These are phyloP conservation scores for Siphonodentalium dalli DNA, from an alignment of 2,888 invertebrate genomes.

Conservation along the genomic window DNA sequence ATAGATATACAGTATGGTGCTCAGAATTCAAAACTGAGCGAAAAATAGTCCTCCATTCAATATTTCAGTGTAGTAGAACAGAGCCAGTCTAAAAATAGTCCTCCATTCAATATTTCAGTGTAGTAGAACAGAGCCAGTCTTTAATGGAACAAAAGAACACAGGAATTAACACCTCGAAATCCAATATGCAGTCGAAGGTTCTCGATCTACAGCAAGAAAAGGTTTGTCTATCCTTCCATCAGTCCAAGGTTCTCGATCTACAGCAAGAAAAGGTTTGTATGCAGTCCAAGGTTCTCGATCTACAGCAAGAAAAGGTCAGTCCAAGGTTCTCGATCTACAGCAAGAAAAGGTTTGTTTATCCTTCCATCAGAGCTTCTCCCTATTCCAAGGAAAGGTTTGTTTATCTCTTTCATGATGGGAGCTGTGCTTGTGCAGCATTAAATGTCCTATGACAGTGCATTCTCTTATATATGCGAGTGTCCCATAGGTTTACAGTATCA, in stretches of 20 bases:
- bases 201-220: slow-evolving; percentile 62
- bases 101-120: too few relatives aligned
- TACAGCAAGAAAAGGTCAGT: slow-evolving; percentile 63
- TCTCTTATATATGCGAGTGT: too few relatives aligned
- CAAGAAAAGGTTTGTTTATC: slow-evolving; percentile 65
- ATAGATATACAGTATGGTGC: too few relatives aligned
- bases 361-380: background rate
- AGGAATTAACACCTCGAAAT: slow-evolving; percentile 52
- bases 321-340: slow-evolving; percentile 56
- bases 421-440: too few relatives aligned
- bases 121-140: slow-evolving; percentile 61
- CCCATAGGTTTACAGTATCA: too few relatives aligned
- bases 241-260: slow-evolving; percentile 53
- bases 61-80: slow-evolving; percentile 58
- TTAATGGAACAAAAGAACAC: slow-evolving; percentile 62
- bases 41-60: too few relatives aligned
- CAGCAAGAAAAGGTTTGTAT: slow-evolving; percentile 65
- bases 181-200: slow-evolving; percentile 55
- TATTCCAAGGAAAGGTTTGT: too few relatives aligned
- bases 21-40: too few relatives aligned
- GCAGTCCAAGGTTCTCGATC: slow-evolving; percentile 54
- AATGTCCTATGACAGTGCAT: too few relatives aligned
- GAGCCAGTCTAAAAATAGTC: too few relatives aligned
- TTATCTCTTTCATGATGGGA: too few relatives aligned
- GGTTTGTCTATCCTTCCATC: slow-evolving; percentile 47